phyloP scores from a whole-genome alignment of 1,140 invertebrate genomes.

The Sesamia nonagrioides region DNA sequence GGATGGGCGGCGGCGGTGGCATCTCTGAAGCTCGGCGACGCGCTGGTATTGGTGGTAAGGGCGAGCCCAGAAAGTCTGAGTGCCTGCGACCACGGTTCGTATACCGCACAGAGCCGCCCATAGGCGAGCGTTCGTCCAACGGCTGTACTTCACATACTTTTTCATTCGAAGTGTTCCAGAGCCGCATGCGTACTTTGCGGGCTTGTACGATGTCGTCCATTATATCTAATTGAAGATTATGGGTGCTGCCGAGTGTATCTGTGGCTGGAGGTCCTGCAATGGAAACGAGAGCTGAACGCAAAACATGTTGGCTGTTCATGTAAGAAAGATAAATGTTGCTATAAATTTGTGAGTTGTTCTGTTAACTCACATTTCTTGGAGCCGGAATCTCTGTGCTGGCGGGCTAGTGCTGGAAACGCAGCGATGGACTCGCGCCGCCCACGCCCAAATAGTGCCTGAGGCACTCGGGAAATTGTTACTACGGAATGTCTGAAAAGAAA shows the following conservation, averaged over 20 bases:
- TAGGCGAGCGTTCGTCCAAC: slow-evolving; percentile 89
- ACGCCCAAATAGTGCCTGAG: slow-evolving; percentile 91
- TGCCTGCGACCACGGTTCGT: slow-evolving; percentile 89
- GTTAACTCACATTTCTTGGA: slow-evolving; percentile 79
- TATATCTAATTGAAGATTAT: slow-evolving; percentile 94
- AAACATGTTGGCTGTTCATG: not conserved
- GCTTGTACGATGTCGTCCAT: slow-evolving; percentile 95
- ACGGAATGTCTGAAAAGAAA: slow-evolving; percentile 91
- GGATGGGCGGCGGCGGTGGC: slow-evolving; percentile 86
- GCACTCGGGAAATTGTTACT: slow-evolving; percentile 94
- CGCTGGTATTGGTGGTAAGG: slow-evolving; percentile 86
- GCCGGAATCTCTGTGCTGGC: slow-evolving; percentile 72
- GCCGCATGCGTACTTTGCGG: slow-evolving; percentile 93
- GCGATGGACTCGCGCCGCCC: slow-evolving; percentile 93
- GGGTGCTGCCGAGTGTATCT: slow-evolving; percentile 91
- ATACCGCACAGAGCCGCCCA: slow-evolving; percentile 85
- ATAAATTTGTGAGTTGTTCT: not conserved
- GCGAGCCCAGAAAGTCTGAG: slow-evolving; percentile 91
- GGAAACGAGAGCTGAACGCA: slow-evolving; percentile 33
- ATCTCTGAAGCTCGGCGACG: slow-evolving; percentile 90
- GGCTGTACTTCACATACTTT: slow-evolving; percentile 94
- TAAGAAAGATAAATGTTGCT: not conserved
- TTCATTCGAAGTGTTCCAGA: slow-evolving; percentile 94
- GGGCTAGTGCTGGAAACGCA: slow-evolving; percentile 89
- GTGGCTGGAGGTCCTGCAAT: slow-evolving; percentile 90